Conservation (phyloP, 2,113 vertebrate genomes). For the Neolamprologus sp. region DNA sequence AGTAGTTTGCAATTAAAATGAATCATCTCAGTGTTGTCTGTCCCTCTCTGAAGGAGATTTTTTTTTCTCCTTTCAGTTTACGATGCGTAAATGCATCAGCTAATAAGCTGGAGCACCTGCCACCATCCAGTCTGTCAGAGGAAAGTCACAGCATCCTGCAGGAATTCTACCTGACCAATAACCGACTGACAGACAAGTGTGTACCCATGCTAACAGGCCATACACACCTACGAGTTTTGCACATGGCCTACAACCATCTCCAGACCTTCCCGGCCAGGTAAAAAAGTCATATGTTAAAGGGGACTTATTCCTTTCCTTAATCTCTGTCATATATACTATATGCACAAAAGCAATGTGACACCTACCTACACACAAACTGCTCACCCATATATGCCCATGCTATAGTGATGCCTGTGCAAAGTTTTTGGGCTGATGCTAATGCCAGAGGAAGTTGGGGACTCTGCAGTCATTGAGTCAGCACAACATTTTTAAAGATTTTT, state of each 20-base stretch:
- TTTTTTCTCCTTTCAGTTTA: slow-evolving; percentile 69
- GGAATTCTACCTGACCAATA: slow-evolving; percentile 94
- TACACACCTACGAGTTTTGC: slow-evolving; percentile 85
- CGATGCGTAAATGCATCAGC: slow-evolving; percentile 91
- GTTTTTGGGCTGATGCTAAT: not conserved
- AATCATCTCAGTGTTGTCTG: not conserved
- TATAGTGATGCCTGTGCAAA: not conserved
- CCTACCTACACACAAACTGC: not conserved
- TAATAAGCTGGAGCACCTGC: slow-evolving; percentile 92
- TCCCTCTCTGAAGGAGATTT: not conserved
- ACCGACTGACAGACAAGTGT: slow-evolving; percentile 93
- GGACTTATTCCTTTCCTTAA: not conserved
- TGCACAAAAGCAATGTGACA: not conserved
- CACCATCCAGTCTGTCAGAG: slow-evolving; percentile 87
- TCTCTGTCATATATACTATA: not conserved
- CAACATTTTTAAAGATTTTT: not conserved
- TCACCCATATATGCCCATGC: not conserved
- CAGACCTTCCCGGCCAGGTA: slow-evolving; percentile 97
- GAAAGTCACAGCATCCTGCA: slow-evolving; percentile 90
- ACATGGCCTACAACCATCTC: slow-evolving; percentile 95
- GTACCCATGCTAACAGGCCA: slow-evolving; percentile 91
- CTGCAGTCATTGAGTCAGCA: not conserved
- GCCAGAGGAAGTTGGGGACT: not conserved
- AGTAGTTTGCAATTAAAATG: not conserved
- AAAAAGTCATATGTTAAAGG: not conserved